Evolutionary conservation across 2,113 vertebrate genomes (phyloP), one percentile per base, ranked within the genome.

Genomic region (Rhineura floridana): DNA sequence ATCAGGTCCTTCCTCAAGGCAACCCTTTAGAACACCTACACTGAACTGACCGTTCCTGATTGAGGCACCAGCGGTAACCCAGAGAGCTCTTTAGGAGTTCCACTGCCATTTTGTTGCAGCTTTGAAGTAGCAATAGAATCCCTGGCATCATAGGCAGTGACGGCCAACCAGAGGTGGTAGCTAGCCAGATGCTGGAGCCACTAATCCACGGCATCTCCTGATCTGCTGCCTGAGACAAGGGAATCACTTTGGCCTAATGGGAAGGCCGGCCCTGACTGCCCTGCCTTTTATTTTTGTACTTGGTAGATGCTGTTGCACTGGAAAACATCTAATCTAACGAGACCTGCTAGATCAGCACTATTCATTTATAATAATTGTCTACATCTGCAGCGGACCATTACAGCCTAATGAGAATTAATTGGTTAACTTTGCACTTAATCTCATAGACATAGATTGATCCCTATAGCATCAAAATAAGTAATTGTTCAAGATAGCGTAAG

Each of bases 281-380:
- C 25, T 67, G 63, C 63, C 63, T 67, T 55, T 67, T 48, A 50
- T 33, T n/a, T 6, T 28, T 83, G 30, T 48, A n/a, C 19, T 70
- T 83, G 30, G 42, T 50, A 17, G 28, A 83, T n/a, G 15, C 30
- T 81, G 36, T 28, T 44, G n/a, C 30, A 80, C 76, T 17, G 17
- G 33, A 59, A 17, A 80, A 6, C 13, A 30, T 3, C 9, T 4
- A 33, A 36, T 55, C 77, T 55, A n/a, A 79, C 33, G 48, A 79
- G 33, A 79, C n/a, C 33, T 55, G 48, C 33, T 46, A 67, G 30
- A 83, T 86, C 63, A 81, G 77, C 55, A 67, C 19, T 89, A 86
- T 12, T 92, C 42, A 91, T 75, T 23, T 82, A 36, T 33, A 85
- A 3, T 90, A 90, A 65, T 73, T 10, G 11, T 65, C 39, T 65